A percentile compares a stretch with the other conserved stretches of the same genome.
Evolutionary conservation across 2,113 vertebrate genomes (phyloP).

Genomic region (Ellobius talpinus): DNA sequence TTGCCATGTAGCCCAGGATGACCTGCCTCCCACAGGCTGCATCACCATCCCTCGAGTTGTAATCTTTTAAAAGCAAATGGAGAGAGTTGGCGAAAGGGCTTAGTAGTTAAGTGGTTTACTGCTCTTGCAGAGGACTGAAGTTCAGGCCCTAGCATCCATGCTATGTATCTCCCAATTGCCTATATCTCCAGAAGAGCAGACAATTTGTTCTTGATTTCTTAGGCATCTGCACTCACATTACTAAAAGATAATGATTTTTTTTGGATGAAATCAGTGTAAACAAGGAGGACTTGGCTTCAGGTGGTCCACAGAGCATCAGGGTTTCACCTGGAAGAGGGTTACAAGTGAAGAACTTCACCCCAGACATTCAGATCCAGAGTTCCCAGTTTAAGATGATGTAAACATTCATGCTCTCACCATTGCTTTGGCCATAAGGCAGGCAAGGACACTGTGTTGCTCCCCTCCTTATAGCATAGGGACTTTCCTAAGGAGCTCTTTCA

Average conservation of each 20-base stretch:
- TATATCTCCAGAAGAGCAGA: neutral
- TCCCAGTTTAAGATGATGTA: neutral
- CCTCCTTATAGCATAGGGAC: neutral
- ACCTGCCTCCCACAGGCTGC: neutral
- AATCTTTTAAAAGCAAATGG: neutral
- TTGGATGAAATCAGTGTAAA: neutral
- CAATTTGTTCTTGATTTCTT: neutral
- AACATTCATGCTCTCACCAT: neutral
- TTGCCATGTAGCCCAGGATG: neutral
- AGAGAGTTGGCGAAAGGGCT: neutral
- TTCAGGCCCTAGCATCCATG: neutral
- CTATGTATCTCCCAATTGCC: neutral
- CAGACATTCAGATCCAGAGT: neutral
- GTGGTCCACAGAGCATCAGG: neutral
- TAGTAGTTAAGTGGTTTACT: neutral
- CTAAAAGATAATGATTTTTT: neutral
- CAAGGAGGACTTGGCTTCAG: neutral
- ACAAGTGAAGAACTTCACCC: neutral
- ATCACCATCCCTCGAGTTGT: neutral
- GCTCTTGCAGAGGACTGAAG: neutral
- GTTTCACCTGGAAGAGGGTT: neutral
- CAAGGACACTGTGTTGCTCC: neutral
- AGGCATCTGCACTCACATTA: neutral
- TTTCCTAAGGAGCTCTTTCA: neutral
- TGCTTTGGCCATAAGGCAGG: neutral